phyloP scores from a whole-genome alignment of 2,888 invertebrate genomes.

The Carterocephalus palaemon region DNA sequence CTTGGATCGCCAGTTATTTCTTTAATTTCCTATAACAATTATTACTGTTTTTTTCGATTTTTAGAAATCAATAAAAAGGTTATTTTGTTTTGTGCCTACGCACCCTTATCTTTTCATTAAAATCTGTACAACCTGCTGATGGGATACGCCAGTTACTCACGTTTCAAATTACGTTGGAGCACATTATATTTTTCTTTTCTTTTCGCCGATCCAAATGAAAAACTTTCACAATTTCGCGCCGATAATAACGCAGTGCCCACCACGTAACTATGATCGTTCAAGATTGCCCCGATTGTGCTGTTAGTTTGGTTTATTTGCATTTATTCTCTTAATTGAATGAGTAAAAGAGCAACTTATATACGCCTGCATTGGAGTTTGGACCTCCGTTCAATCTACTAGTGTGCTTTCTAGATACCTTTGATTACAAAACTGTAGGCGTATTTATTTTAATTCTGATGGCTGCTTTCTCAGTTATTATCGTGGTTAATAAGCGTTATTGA shows the following conservation, averaged over 20 bases:
- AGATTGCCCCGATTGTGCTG: slow-evolving; percentile 9
- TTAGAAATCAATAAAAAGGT: too few relatives aligned
- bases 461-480: slow-evolving; percentile 2
- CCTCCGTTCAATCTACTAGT: not conserved
- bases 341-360: slow-evolving; percentile 6
- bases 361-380: too few relatives aligned
- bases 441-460: slow-evolving; percentile 2
- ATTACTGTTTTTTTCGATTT: too few relatives aligned
- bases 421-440: slow-evolving; percentile 11
- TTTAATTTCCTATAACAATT: too few relatives aligned
- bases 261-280: slow-evolving; percentile 10
- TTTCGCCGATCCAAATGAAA: slow-evolving; percentile 16
- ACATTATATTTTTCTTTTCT: slow-evolving; percentile 9
- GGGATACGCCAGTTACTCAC: too few relatives aligned
- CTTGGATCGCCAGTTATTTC: too few relatives aligned
- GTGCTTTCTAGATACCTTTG: slow-evolving; percentile 18
- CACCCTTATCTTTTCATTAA: not conserved
- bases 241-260: slow-evolving; percentile 11
- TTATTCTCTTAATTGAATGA: slow-evolving; percentile 21
- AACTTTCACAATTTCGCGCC: slow-evolving; percentile 21
- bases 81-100: too few relatives aligned
- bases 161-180: slow-evolving; percentile 6
- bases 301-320: slow-evolving; percentile 17
- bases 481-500: slow-evolving; percentile 1
- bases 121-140: slow-evolving; percentile 1